Evolutionary conservation across 2,797 vertebrate genomes (phyloP), one percentile per base, ranked within the genome.

Genomic region (Channa striata): DNA sequence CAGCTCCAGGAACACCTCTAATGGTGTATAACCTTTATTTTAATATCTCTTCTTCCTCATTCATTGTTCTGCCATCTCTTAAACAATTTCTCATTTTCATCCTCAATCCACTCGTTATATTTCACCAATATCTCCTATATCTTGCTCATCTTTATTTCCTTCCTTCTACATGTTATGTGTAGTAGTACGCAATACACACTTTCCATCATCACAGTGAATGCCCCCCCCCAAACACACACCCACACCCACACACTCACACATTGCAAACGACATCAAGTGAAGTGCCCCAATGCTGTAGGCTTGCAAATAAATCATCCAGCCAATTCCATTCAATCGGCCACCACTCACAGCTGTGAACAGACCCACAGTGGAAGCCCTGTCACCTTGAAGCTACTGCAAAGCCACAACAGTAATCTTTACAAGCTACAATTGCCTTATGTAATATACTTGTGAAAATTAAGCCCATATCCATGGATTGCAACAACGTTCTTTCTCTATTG

Each of bases 241-340:
- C n/a, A n/a, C 49, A 49, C 70, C 68, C 56, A 67, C 60, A 68
- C 46, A 56, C 68, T 21, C 46, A 11, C 36, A 51, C 21, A 9
- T 33, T 21, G 47, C 59, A 80, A 47, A 51, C 21, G 30, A 37
- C 52, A 44, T 56, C 63, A 50, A 69, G 70, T 56, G 58, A 69
- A 39, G 72, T 59, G 80, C 81, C 78, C 83, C 72, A 57, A 7
- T 59, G 74, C 83, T 79, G 60, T 59, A 52, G 76, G 84, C 82
- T 64, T 62, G 74, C 74, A 79, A n/a, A 89, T 91, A 87, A 89
- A 90, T 92, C 90, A 92, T 70, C 74, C 74, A 83, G 69, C 77
- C 71, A 86, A 39, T 77, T 88, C 64, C 56, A 77, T 88, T 88
- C 85, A 81, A 84, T 82, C 79, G 87, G 79, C 59, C 72, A 87